A percentile compares a stretch with the other conserved stretches of the same genome.
These are phyloP conservation scores for Vombatus ursinus DNA, from an alignment of 2,113 vertebrate species.

Conservation along the genomic window DNA sequence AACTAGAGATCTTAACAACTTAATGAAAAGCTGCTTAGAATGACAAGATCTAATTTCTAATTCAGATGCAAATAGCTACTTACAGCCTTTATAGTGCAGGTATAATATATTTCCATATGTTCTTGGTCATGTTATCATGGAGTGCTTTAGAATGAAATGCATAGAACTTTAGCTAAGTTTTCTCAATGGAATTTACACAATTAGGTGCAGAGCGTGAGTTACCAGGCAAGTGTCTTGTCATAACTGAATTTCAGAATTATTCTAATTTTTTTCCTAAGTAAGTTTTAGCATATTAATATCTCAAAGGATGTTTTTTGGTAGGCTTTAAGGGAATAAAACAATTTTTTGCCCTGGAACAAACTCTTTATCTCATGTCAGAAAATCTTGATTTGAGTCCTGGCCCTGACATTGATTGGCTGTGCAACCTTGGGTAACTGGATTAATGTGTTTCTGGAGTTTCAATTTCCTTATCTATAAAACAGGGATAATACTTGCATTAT, in stretches of 20 bases:
- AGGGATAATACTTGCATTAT: not conserved
- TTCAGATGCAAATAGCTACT: not conserved
- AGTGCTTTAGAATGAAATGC: not conserved
- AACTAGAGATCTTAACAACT: not conserved
- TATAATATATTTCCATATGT: conserved; percentile 2
- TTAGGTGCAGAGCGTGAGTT: conserved; percentile 5
- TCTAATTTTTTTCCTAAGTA: conserved; percentile 28
- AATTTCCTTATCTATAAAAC: not conserved
- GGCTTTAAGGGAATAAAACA: not conserved
- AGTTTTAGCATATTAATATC: conserved; percentile 13
- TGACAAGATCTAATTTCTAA: conserved; percentile 33
- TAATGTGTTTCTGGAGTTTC: not conserved
- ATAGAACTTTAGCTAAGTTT: conserved; percentile 20
- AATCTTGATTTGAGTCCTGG: not conserved
- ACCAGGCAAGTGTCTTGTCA: not conserved
- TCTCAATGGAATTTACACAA: not conserved
- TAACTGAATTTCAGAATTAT: not conserved
- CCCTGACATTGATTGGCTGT: not conserved
- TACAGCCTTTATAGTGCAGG: not conserved
- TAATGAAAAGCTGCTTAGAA: not conserved
- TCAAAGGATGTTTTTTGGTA: not conserved
- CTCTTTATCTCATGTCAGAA: not conserved
- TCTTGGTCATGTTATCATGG: conserved; percentile 23
- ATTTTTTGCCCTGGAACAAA: conserved; percentile 8
- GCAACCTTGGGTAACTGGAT: not conserved